A percentile compares a stretch with the other conserved stretches of the same genome.
Conservation (phyloP, 1,140 invertebrate genomes). For the Cherax destructor region DNA sequence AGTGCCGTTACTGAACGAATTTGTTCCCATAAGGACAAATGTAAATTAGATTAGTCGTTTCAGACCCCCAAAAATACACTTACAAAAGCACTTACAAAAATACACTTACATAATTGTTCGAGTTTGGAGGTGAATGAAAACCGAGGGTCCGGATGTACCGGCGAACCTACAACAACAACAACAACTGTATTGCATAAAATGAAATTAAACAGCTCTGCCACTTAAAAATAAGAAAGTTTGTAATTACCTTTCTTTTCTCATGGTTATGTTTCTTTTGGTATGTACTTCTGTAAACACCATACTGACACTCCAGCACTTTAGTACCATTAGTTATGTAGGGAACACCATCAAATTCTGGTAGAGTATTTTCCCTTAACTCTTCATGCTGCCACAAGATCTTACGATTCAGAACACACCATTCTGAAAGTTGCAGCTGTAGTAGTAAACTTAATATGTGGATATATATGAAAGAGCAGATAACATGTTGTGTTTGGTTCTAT, state of each 20-base stretch:
- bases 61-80: too few species aligned
- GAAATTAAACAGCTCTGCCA: too few species aligned
- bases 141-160: too few species aligned
- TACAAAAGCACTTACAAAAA: too few species aligned
- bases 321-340: conserved; percentile 37
- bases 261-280: conserved; percentile 15
- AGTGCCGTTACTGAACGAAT: too few species aligned
- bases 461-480: background rate
- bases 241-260: conserved; percentile 1
- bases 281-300: conserved; percentile 30
- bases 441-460: background rate
- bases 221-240: background rate
- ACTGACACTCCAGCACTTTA: conserved; percentile 40
- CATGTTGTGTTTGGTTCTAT: too few species aligned
- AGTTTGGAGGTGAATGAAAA: too few species aligned
- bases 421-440: background rate
- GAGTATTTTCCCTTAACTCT: conserved; percentile 31
- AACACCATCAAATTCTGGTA: conserved; percentile 43
- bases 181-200: too few species aligned
- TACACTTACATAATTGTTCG: too few species aligned
- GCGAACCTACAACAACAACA: too few species aligned
- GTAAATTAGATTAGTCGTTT: too few species aligned
- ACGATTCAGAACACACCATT: conserved; percentile 11
- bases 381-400: conserved; percentile 42
- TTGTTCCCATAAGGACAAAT: too few species aligned